Base-by-base conservation (phyloP, 2,797 vertebrate genomes). In the Menidia menidia region DNA sequence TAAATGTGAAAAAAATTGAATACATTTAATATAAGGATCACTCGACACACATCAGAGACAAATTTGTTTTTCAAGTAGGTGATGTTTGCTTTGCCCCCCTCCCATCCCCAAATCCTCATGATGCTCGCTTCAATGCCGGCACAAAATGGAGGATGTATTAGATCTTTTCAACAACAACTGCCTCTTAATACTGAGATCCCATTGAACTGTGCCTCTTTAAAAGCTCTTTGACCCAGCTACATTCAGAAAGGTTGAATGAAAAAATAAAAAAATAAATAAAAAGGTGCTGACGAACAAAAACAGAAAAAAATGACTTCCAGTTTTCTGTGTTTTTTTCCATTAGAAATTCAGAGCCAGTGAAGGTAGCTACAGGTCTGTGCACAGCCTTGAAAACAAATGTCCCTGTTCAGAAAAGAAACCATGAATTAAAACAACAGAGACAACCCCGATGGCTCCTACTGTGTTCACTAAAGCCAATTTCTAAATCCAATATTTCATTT, bases 31-130 rank as follows among this genome's bases (percentile, higher is more conserved):
- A 25, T 25, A 47, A 18, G 55, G 67, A 39, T 31, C 3, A 51
- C 25, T 52, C 25, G 14, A 57, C 41, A 25, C 25, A 25, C 25
- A 25, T 25, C 25, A 25, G 25, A 25, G 25, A 25, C 25, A 25
- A 25, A 73, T 70, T 73, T 30, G 15, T 51, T 57, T 50, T 60
- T 42, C 30, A 65, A 62, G 68, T 79, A 56, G 58, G 63, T 73
- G 79, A 67, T 31, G 53, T 6, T 60, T 59, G 33, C 55, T 80
- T 77, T 72, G 60, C 69, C 79, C 60, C 62, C 61, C 52, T 63
- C 69, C 79, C 60, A 62, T 60, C 52, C 60, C 57, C 73, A 43
- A 71, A 75, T 59, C 53, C 59, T 72, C 60, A 56, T 66, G 41
- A 60, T 75, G 16, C 58, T 68, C 56, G 65, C 64, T 73, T 76